These are phyloP conservation scores for Notodonta dromedarius DNA, from an alignment of 2,888 invertebrate genomes.

Conservation along the genomic window DNA sequence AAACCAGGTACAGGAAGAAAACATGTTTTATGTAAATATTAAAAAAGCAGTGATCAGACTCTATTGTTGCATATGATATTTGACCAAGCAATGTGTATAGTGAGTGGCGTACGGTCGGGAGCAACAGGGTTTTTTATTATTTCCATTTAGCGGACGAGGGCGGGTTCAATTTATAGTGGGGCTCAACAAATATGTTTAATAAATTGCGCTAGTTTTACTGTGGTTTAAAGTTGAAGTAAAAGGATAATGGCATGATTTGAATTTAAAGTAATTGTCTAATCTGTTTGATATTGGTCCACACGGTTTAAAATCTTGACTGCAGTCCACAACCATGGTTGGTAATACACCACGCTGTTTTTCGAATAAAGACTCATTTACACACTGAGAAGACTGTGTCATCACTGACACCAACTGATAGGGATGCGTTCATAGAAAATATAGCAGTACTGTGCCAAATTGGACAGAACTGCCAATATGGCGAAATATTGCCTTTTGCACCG, in stretches of 20 bases:
- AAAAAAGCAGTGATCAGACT: not conserved
- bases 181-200: not conserved
- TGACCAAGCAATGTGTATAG: not conserved
- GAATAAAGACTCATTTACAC: too few species aligned
- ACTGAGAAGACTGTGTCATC: too few species aligned
- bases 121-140: constrained; percentile 7
- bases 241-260: not conserved
- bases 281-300: too few species aligned
- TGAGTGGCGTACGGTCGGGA: not conserved
- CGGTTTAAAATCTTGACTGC: too few species aligned
- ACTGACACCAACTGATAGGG: too few species aligned
- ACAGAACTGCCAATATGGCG: too few species aligned
- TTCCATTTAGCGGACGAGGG: constrained; percentile 1
- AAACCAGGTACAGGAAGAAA: not conserved
- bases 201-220: not conserved
- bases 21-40: too few species aligned
- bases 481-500: too few species aligned
- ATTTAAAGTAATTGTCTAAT: not conserved
- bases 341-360: too few species aligned
- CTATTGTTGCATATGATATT: not conserved
- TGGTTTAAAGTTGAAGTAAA: not conserved
- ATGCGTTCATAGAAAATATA: too few species aligned
- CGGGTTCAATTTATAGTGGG: constrained; percentile 1
- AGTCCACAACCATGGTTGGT: too few species aligned
- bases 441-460: too few species aligned